phyloP scores from a whole-genome alignment of 2,888 invertebrate species.

The Drosophila cognata region DNA sequence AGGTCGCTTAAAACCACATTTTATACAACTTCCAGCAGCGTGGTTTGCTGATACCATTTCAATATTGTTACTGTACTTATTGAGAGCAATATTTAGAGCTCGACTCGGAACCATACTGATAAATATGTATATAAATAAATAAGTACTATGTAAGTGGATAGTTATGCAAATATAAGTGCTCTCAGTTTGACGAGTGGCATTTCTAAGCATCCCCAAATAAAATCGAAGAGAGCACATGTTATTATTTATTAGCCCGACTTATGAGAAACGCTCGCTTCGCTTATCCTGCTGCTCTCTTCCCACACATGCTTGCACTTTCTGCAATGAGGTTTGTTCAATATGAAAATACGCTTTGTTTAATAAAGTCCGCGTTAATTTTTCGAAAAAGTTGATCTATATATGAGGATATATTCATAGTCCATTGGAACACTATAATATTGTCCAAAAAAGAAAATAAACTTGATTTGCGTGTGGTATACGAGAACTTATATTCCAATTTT shows the following conservation, averaged over 20 bases:
- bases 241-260: background rate
- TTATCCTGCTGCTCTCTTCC: background rate
- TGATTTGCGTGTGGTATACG: background rate
- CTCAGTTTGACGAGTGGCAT: background rate
- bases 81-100: background rate
- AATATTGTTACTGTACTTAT: background rate
- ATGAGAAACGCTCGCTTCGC: background rate
- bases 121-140: background rate
- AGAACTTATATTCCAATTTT: background rate
- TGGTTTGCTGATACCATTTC: background rate
- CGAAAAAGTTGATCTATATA: background rate
- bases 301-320: background rate
- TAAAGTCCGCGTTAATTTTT: background rate
- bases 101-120: background rate
- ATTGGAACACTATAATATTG: background rate
- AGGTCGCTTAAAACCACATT: conserved; percentile 2
- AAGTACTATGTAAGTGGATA: background rate
- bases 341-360: background rate
- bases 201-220: background rate
- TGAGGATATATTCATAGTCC: background rate
- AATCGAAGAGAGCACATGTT: background rate
- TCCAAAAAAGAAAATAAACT: background rate
- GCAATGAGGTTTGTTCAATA: background rate
- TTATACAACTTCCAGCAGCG: conserved; percentile 2
- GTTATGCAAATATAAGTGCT: background rate